These are phyloP conservation scores for Morelia viridis DNA, from an alignment of 2,797 vertebrate species.

Conservation along the genomic window DNA sequence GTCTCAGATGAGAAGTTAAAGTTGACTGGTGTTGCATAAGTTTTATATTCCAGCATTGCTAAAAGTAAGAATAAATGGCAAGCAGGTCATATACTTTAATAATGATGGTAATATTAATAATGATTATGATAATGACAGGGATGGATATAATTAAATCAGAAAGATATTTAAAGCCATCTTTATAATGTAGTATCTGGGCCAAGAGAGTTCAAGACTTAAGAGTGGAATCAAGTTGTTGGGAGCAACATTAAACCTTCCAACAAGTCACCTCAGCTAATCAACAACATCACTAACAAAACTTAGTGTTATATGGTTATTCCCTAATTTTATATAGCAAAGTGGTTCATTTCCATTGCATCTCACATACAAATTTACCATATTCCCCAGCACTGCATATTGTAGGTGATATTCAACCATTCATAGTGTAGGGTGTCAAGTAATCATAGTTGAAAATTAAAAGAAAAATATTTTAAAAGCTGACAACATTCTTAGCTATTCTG, in stretches of 20 bases:
- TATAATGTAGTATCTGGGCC: neutral
- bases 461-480: constrained; percentile 65
- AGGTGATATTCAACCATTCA: constrained; percentile 39
- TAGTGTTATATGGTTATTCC: constrained; percentile 41
- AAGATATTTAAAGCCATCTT: neutral
- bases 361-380: constrained; percentile 37
- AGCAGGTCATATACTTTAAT: neutral
- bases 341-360: constrained; percentile 59
- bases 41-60: constrained; percentile 28
- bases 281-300: constrained; percentile 25
- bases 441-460: constrained; percentile 64
- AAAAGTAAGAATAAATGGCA: constrained; percentile 34
- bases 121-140: neutral
- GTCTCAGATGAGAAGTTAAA: neutral
- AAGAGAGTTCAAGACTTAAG: neutral
- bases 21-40: neutral
- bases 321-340: constrained; percentile 60
- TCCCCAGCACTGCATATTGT: constrained; percentile 45
- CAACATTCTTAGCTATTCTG: constrained; percentile 65
- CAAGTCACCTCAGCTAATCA: neutral
- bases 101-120: neutral
- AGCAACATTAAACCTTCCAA: neutral
- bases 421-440: constrained; percentile 58
- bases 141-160: neutral
- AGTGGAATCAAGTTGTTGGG: neutral